Evolutionary conservation across 2,888 invertebrate genomes (phyloP), one percentile per base, ranked within the genome.

Genomic region (Oxyteleia sp.): DNA sequence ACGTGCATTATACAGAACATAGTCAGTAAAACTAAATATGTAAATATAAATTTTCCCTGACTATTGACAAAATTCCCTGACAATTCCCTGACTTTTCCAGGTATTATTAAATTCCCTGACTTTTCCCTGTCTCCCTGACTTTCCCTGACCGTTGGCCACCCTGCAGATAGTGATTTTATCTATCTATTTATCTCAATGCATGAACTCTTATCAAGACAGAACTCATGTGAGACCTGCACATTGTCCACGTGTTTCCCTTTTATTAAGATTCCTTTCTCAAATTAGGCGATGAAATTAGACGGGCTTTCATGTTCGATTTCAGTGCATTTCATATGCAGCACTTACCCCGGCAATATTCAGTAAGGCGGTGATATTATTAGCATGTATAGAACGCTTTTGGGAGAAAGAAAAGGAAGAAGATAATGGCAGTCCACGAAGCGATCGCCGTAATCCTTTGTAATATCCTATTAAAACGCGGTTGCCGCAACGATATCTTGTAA

Each of bases 381-480:
- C 79, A 79, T 79, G 71, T 71, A 71, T 32, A 71, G 49, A 57
- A 64, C 61, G 55, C 69, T 64, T 47, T 41, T 23, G 10, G 11
- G 10, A 55, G 26, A 71, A 79, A 79, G 61, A 69, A 55, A 49
- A 59, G 59, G 51, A 69, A 45, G 61, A 63, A 64, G 47, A 57
- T 79, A 79, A 79, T 71, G 18, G 55, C 63, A 15, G 69, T 75
- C 59, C 43, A 47, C 57, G 49, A n/a, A 47, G 59, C 55, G 41
- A 71, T 71, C 49, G 71, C 38, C 55, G 59, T 79, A 79, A 79
- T 79, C 64, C 71, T 64, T 57, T 15, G 79, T 63, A 64, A 71
- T 79, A 71, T 79, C 79, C 63, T 69, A 64, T 71, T 79, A 64
- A 79, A 76, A 71, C 71, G 49, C 64, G 7, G 75, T 59, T 38